phyloP scores from a whole-genome alignment of 2,797 vertebrate species.

The Gambusia yucatana region DNA sequence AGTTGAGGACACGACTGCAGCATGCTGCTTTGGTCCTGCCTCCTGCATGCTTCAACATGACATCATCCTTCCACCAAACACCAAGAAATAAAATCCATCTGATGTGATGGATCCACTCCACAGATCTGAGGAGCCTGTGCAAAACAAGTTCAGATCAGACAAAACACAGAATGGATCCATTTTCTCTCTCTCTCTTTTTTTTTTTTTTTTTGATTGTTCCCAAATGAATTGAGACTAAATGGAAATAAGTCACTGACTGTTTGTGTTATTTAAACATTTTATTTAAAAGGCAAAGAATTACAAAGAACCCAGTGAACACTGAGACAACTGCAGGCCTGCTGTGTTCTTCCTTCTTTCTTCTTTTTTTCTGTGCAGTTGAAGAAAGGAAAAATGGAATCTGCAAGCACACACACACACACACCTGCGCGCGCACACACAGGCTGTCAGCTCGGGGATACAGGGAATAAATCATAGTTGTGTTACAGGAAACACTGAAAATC shows the following conservation, averaged over 20 bases:
- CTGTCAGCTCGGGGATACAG: conserved; percentile 40
- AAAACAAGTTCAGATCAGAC: background rate
- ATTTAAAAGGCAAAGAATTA: background rate
- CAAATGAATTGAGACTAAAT: background rate
- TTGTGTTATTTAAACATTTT: background rate
- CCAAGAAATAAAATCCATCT: background rate
- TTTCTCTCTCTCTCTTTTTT: background rate
- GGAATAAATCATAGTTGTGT: conserved; percentile 52
- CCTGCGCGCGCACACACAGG: conserved; percentile 2
- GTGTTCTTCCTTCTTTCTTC: background rate
- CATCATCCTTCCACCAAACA: background rate
- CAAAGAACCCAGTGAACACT: background rate
- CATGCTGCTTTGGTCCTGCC: background rate
- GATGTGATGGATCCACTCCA: background rate
- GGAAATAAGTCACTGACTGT: background rate
- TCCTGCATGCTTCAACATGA: conserved; percentile 8
- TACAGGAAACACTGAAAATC: conserved; percentile 49
- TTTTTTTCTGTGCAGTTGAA: conserved; percentile 24
- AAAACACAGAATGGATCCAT: background rate
- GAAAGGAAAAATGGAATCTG: conserved; percentile 10
- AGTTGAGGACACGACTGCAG: background rate
- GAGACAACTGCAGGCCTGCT: conserved; percentile 19
- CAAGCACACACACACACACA: conserved; percentile 2
- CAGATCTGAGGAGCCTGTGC: background rate
- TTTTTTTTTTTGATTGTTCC: background rate